Evolutionary conservation across 35 echinoderm and acorn worm species (phyloP).

Genomic region (Eucidaris tribuloides): DNA sequence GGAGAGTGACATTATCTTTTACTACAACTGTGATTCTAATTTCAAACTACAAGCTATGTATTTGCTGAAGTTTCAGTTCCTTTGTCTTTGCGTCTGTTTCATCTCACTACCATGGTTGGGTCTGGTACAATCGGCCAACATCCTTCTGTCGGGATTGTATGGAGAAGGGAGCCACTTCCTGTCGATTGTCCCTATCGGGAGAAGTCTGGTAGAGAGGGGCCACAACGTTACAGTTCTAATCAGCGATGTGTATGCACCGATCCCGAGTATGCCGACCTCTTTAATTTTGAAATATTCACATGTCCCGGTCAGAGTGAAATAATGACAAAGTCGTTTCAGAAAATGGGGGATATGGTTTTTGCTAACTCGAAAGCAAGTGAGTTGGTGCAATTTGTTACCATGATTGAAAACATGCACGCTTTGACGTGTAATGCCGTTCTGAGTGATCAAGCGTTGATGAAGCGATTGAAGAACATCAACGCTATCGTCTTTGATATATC

Average conservation of each 20-base stretch:
- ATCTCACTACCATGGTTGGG: too few species aligned
- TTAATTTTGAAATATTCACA: not conserved
- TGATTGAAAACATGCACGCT: too few species aligned
- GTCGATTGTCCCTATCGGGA: not conserved
- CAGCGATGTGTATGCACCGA: not conserved
- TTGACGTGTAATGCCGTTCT: not conserved
- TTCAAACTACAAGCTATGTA: too few species aligned
- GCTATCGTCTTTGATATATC: not conserved
- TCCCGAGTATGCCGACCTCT: not conserved
- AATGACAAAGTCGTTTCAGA: not conserved
- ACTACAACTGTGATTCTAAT: too few species aligned
- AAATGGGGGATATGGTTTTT: not conserved
- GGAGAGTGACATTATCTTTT: too few species aligned
- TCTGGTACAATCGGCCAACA: not conserved
- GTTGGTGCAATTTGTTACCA: not conserved
- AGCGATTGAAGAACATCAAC: not conserved
- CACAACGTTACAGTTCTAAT: slow-evolving; percentile 23
- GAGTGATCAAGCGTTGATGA: not conserved
- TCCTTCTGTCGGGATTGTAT: not conserved
- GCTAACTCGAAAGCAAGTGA: not conserved
- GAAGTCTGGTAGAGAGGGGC: not conserved
- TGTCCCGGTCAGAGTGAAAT: not conserved
- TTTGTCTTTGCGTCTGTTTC: too few species aligned
- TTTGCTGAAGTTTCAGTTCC: too few species aligned
- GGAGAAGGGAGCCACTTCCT: slow-evolving; percentile 12